These are phyloP conservation scores for Epirrita christyi DNA, from an alignment of 2,888 invertebrate species.

Conservation along the genomic window DNA sequence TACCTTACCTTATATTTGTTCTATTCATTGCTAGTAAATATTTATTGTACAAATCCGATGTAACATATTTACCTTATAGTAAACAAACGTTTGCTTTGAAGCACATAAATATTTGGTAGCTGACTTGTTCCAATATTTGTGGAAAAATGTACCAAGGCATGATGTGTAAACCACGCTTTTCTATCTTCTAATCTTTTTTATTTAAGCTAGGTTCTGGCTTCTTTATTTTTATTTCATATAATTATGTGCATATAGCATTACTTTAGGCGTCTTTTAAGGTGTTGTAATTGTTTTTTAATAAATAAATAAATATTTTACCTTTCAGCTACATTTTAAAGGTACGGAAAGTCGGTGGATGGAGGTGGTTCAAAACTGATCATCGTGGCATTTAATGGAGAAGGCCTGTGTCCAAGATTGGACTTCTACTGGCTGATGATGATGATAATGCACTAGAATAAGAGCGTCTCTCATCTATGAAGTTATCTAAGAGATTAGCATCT, in stretches of 20 bases:
- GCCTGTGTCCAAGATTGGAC: too few species aligned
- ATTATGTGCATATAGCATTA: too few species aligned
- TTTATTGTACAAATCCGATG: slow-evolving; percentile 4
- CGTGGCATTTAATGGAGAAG: not conserved
- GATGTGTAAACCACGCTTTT: too few species aligned
- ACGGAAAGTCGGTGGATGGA: too few species aligned
- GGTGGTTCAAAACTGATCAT: not conserved
- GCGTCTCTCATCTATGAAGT: not conserved
- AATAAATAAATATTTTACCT: too few species aligned
- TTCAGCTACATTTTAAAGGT: too few species aligned
- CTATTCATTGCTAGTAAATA: slow-evolving; percentile 9
- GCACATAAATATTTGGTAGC: slow-evolving; percentile 9
- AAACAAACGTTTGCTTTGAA: slow-evolving; percentile 7
- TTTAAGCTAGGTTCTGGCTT: too few species aligned
- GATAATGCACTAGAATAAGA: not conserved
- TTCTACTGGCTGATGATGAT: too few species aligned
- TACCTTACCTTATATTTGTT: slow-evolving; percentile 1
- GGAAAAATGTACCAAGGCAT: slow-evolving; percentile 11
- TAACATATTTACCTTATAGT: not conserved
- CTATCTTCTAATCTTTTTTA: too few species aligned
- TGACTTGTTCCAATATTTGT: not conserved
- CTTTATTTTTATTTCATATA: too few species aligned
- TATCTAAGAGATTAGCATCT: slow-evolving; percentile 10
- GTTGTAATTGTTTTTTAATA: too few species aligned
- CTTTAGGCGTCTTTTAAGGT: too few species aligned